These are phyloP conservation scores for Phenganax marumi DNA, from an alignment of 92 coral and sea anemone species.

Conservation along the genomic window DNA sequence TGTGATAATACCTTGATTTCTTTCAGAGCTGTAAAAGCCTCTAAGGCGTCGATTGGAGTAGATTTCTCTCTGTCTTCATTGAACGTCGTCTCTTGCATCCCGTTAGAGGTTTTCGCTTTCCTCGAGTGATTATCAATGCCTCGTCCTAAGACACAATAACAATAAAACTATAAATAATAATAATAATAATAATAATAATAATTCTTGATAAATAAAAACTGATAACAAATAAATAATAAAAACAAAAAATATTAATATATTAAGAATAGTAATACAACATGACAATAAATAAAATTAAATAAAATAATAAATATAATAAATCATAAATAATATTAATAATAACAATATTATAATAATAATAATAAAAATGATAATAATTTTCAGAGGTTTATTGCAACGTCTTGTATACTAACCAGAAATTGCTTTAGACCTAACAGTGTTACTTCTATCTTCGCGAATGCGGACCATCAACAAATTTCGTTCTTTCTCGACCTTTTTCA, in stretches of 20 bases:
- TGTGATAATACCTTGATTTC: constrained; percentile 24
- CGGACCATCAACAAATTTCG: constrained; percentile 82
- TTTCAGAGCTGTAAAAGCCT: constrained; percentile 23
- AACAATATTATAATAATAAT: too few relatives aligned
- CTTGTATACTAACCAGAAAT: constrained; percentile 23
- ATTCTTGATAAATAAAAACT: too few relatives aligned
- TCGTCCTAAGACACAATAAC: neutral
- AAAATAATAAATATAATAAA: too few relatives aligned
- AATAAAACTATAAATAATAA: too few relatives aligned
- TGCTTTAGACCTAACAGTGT: constrained; percentile 51
- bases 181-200: too few relatives aligned
- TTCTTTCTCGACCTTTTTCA: constrained; percentile 69
- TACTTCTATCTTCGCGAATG: constrained; percentile 79
- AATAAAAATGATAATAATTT: too few relatives aligned
- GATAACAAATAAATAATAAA: too few relatives aligned
- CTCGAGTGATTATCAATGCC: neutral
- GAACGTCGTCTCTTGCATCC: neutral
- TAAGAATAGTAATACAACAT: too few relatives aligned
- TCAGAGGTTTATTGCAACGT: neutral
- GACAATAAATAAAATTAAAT: too few relatives aligned
- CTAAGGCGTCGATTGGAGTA: constrained; percentile 6
- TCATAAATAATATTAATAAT: too few relatives aligned
- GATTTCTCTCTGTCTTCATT: neutral
- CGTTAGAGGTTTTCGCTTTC: neutral
- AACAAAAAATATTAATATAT: too few relatives aligned